Evolutionary conservation across 2,888 invertebrate genomes (phyloP), one percentile per base, ranked within the genome.

Genomic region (Eristalinus aeneus): DNA sequence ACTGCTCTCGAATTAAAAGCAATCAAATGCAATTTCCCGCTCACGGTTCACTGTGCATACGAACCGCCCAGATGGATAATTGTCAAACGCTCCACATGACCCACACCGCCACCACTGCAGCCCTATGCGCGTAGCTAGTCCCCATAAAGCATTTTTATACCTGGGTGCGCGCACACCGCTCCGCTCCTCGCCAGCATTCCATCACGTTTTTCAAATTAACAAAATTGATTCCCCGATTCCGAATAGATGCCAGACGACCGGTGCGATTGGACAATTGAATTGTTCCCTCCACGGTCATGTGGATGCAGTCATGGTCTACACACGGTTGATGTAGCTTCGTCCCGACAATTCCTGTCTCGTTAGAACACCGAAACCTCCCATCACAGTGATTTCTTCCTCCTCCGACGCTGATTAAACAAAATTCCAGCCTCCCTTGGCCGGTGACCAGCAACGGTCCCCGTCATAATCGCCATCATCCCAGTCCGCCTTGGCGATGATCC

Each of bases 151-250:
- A 84, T 71, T 79, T 83, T 68, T 67, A 4, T 46, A 54, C 58
- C 46, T 22, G 61, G 46, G 31, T 27, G 64, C 58, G 75, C 69
- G 56, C 69, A 87, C 46, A 8, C 16, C 46, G 46, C 27, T 27
- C 11, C 64, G n/a, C 22, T 46, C 72, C 83, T 67, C 69, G 54
- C 75, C 76, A 89, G 89, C 89, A 89, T 89, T 89, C 88, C 88
- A 89, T 90, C 91, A 91, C 91, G 91, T 90, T 91, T 91, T 89
- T 88, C 88, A 89, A 90, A 91, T 91, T 91, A 90, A 89, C 88
- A 79, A 89, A 90, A 90, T 90, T 89, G 89, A 89, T 87, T 82
- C 87, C 88, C 88, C 89, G 84, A 27, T 74, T 74, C 77, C 65
- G 32, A 68, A 80, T 46, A 23, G 61, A 81, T 71, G 65, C 54